Evolutionary conservation across 1,140 invertebrate genomes (phyloP), one percentile per base, ranked within the genome.

Genomic region (Listronotus oregonensis): DNA sequence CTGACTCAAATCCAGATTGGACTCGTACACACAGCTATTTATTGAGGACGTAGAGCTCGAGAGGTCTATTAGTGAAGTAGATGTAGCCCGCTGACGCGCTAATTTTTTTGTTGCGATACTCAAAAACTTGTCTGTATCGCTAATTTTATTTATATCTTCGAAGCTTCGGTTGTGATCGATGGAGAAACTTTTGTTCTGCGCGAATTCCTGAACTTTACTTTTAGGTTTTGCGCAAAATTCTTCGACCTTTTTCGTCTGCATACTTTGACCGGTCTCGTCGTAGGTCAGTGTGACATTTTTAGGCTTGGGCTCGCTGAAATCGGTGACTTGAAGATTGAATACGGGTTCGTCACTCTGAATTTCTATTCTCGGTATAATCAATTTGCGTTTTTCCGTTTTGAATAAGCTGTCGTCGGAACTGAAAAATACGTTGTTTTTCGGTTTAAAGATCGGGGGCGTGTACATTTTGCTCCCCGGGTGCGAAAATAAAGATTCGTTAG

Each of bases 41-140:
- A 79, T 75, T 52, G 75, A 78, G 6, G 77, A 78, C 4, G 72
- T 77, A 11, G 78, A 79, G 69, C 77, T 79, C 3, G 75, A 78
- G 15, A 79, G 57, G 60, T 79, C 77, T 68, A 77, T 75, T 42
- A 78, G 44, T 15, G 75, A 77, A 21, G 60, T 70, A 56, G 75
- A 77, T 34, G 70, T 67, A 11, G 68, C 40, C 34, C 58, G 51
- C 56, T 72, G 71, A 37, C 73, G 66, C 21, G 64, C 61, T 11
- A 68, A 60, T 52, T 62, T 72, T 37, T 67, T 75, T 10, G 65
- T 66, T 15, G 67, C 68, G 27, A 72, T 71, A 55, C 69, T 72
- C 43, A 74, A 52, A 64, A 72, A 73, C 40, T 73, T 75, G 39
- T 77, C 71, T 9, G 69, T 69, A 9, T 75, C 73, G 18, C 54